Percentiles rank a stretch among this genome's conserved stretches.
These are phyloP conservation scores for Gadopsis bispinosus DNA, from an alignment of 2,797 vertebrate genomes.

Conservation along the genomic window DNA sequence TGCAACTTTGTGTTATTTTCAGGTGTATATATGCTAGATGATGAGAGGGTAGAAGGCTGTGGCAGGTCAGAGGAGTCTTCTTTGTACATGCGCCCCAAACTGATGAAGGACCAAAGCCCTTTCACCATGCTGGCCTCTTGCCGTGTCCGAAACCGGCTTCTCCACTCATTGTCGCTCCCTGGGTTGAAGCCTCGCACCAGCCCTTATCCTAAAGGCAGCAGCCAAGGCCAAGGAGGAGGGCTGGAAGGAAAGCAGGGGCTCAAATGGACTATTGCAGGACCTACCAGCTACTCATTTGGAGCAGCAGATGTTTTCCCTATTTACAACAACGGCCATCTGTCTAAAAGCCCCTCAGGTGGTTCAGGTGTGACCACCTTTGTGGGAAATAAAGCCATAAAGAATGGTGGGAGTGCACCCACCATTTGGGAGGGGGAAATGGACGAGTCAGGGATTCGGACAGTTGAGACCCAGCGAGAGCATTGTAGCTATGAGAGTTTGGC, in stretches of 20 bases:
- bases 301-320: conserved; percentile 59
- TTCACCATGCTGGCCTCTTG: conserved; percentile 89
- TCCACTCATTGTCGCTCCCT: conserved; percentile 90
- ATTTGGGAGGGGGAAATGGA: conserved; percentile 63
- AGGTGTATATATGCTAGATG: conserved; percentile 89
- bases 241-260: conserved; percentile 60
- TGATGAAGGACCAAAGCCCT: conserved; percentile 88
- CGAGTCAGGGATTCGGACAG: conserved; percentile 67
- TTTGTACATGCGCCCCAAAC: conserved; percentile 85
- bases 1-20: background rate
- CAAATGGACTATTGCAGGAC: conserved; percentile 75
- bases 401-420: conserved; percentile 56
- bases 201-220: conserved; percentile 86
- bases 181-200: conserved; percentile 90
- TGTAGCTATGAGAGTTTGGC: conserved; percentile 88
- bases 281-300: conserved; percentile 40
- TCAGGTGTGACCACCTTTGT: conserved; percentile 88
- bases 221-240: conserved; percentile 84
- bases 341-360: conserved; percentile 87
- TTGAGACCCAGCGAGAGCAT: conserved; percentile 81
- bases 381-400: conserved; percentile 57
- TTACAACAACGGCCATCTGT: conserved; percentile 82
- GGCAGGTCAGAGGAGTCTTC: conserved; percentile 87
- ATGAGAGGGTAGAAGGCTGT: conserved; percentile 81
- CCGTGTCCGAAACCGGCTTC: conserved; percentile 89